Conservation (phyloP, 2,113 vertebrate genomes). For the Zosterops pallidus region DNA sequence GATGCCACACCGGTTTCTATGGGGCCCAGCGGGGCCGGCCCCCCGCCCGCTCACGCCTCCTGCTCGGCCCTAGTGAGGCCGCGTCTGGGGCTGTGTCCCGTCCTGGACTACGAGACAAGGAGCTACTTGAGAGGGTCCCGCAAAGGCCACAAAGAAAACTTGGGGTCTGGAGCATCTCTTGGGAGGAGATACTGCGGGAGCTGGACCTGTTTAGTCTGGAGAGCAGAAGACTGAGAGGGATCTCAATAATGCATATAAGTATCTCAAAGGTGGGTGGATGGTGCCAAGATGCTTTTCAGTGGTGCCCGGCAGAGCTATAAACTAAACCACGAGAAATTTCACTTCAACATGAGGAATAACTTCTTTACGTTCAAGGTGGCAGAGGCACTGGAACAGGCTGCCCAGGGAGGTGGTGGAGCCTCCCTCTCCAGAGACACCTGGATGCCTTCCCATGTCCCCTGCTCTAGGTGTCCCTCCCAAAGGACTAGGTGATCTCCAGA, state of each 20-base stretch:
- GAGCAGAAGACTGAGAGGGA: not conserved
- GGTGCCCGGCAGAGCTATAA: not conserved
- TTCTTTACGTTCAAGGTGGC: not conserved
- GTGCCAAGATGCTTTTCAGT: not conserved
- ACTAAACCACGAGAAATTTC: not conserved
- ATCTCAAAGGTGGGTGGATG: not conserved
- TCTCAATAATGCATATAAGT: not conserved
- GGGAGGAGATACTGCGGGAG: not conserved
- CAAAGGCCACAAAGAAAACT: not conserved
- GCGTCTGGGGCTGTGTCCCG: not conserved
- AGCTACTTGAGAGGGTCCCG: not conserved
- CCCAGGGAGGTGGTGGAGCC: not conserved
- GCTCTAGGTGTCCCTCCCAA: not conserved
- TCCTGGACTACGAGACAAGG: not conserved
- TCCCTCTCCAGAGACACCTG: not conserved
- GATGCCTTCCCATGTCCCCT: not conserved
- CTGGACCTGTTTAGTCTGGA: not conserved
- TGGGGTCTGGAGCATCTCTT: not conserved
- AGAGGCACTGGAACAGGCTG: not conserved
- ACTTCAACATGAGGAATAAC: not conserved
- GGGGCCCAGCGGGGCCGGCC: not conserved
- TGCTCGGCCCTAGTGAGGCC: not conserved
- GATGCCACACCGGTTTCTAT: not conserved
- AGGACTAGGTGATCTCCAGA: not conserved
- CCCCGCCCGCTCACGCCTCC: no score